Evolutionary conservation across 2,888 invertebrate genomes (phyloP).

Genomic region (Troides helena): DNA sequence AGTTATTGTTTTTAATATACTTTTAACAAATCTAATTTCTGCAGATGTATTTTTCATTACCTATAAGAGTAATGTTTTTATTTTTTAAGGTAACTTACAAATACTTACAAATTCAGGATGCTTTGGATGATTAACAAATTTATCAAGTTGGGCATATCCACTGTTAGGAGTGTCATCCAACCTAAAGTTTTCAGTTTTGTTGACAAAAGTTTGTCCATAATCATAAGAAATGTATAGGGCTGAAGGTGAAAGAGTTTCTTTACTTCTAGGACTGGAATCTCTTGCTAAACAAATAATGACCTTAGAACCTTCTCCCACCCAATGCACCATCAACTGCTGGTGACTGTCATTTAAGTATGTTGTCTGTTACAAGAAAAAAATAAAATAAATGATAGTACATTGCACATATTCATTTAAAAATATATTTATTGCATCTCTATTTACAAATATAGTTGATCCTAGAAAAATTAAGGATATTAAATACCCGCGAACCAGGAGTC

Average conservation of each 20-base stretch:
- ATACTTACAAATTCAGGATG: constrained; percentile 88
- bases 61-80: background rate
- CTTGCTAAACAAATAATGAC: constrained; percentile 92
- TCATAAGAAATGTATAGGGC: constrained; percentile 92
- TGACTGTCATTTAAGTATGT: constrained; percentile 91
- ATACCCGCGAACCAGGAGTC: too few species aligned
- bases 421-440: background rate
- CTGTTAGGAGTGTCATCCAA: constrained; percentile 73
- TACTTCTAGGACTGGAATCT: constrained; percentile 81
- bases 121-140: constrained; percentile 91
- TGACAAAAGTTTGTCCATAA: constrained; percentile 89
- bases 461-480: too few species aligned
- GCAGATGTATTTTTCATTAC: background rate
- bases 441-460: background rate
- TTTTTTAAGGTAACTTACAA: background rate
- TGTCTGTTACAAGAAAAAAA: constrained; percentile 76
- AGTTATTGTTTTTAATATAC: background rate
- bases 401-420: background rate
- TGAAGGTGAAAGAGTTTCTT: constrained; percentile 83
- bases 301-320: constrained; percentile 93
- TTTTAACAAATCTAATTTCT: background rate
- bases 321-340: constrained; percentile 94
- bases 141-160: constrained; percentile 86
- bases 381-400: background rate
- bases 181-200: constrained; percentile 85